These are phyloP conservation scores for Aphodius sticticus DNA, from an alignment of 2,888 invertebrate species.

Conservation along the genomic window DNA sequence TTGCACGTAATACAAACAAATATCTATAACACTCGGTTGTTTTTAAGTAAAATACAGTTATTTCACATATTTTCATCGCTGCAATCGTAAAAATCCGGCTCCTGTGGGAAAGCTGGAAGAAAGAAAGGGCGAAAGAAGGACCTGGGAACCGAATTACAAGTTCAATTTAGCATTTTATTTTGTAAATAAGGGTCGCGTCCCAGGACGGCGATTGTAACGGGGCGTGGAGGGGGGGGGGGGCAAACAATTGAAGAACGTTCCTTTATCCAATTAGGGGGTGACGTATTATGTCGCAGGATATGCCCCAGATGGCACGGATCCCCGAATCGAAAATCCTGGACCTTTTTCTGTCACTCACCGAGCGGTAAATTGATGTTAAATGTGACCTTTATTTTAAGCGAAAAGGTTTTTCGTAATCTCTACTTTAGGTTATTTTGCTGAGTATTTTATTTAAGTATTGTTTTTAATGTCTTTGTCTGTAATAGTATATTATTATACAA, in stretches of 20 bases:
- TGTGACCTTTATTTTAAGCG: too few species aligned
- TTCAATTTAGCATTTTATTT: conserved; percentile 20
- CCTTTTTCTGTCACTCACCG: neutral
- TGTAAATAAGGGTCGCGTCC: conserved; percentile 20
- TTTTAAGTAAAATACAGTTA: too few species aligned
- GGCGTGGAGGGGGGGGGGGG: neutral
- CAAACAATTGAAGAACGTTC: conserved; percentile 18
- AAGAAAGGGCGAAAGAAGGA: conserved; percentile 9
- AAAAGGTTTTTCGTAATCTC: too few species aligned
- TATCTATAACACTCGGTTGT: too few species aligned
- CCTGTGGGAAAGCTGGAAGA: neutral
- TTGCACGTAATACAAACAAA: too few species aligned
- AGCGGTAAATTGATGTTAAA: too few species aligned
- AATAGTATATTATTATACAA: too few species aligned
- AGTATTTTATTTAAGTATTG: too few species aligned
- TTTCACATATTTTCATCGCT: too few species aligned
- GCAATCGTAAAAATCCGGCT: neutral
- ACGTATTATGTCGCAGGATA: neutral
- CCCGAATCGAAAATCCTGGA: neutral
- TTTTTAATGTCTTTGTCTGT: too few species aligned
- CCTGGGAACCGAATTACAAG: conserved; percentile 7
- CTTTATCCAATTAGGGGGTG: conserved; percentile 22
- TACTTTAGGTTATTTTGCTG: too few species aligned
- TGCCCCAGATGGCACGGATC: neutral
- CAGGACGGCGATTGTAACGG: neutral